Evolutionary conservation across 2,797 vertebrate genomes (phyloP), one percentile per base, ranked within the genome.

Genomic region (Odontamblyopus lacepedii): DNA sequence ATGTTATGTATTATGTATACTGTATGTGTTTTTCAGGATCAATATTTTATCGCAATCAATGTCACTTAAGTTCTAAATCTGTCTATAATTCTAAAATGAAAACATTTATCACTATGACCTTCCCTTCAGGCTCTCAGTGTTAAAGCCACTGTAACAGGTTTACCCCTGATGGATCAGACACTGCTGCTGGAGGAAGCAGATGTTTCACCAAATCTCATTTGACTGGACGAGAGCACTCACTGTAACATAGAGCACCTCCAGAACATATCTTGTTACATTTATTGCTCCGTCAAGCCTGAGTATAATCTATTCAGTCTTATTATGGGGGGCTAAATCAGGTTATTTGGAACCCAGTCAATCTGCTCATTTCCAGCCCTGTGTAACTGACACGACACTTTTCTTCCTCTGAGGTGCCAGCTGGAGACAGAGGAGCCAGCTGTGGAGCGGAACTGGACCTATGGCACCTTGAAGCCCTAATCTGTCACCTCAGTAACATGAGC

Each of bases 161-260:
- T 82, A 79, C 59, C 50, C 23, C 73, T 56, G 30, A 41, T 12
- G 68, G 68, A 81, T 68, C 82, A 26, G 2, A 56, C n/a, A 59
- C 73, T 81, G 72, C 74, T 67, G 72, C 23, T 57, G 56, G 56
- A 76, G 83, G 83, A 90, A 89, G 87, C 93, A 94, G 92, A 88
- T 93, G 91, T 90, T 89, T 84, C 80, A 78, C 73, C 78, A 85
- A 91, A 92, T 93, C 82, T 78, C 91, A 93, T 93, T 88, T 75
- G 76, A 83, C 84, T 82, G 85, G 81, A 85, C 85, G 81, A 89
- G 82, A 88, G 91, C 89, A 90, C 90, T 90, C 83, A 82, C 70
- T 78, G 74, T 84, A 85, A 63, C 76, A 79, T 13, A 27, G 74
- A 73, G 83, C 85, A 83, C 80, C 82, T 89, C 80, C 70, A 87